A percentile compares a stretch with the other conserved stretches of the same genome.
Conservation (phyloP, 2,888 invertebrate genomes). For the Tenthredo notha region DNA sequence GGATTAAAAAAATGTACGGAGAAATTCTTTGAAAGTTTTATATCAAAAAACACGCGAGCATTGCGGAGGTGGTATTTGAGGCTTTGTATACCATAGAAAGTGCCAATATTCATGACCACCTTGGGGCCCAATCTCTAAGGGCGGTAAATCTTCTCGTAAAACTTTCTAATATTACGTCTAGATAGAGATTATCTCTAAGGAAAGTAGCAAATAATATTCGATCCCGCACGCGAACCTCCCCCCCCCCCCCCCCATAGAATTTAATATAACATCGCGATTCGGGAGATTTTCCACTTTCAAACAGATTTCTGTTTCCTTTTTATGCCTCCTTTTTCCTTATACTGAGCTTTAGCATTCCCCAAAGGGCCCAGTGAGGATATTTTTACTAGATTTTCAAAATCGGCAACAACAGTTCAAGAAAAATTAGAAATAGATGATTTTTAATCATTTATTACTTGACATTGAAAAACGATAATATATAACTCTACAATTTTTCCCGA, state of each 20-base stretch:
- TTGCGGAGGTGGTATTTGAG: not conserved
- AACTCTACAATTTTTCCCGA: not conserved
- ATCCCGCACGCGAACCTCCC: not conserved
- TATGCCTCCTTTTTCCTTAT: no score
- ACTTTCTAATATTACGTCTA: constrained; percentile 44
- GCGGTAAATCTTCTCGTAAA: constrained; percentile 33
- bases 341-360: not conserved
- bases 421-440: not conserved
- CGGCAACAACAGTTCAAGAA: not conserved
- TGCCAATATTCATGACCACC: constrained; percentile 4
- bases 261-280: constrained; percentile 19
- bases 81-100: not conserved
- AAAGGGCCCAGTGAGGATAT: not conserved
- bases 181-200: constrained; percentile 26
- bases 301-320: not conserved
- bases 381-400: not conserved
- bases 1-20: not conserved
- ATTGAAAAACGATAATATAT: not conserved
- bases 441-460: not conserved
- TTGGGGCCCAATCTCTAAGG: not conserved
- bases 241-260: constrained; percentile 11
- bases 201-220: constrained; percentile 8
- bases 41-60: not conserved
- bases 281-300: not conserved
- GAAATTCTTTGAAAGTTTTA: not conserved